Percentiles rank a stretch among this genome's conserved stretches.
Evolutionary conservation across 1,140 invertebrate genomes (phyloP).

Genomic region (Drosophila sp.): DNA sequence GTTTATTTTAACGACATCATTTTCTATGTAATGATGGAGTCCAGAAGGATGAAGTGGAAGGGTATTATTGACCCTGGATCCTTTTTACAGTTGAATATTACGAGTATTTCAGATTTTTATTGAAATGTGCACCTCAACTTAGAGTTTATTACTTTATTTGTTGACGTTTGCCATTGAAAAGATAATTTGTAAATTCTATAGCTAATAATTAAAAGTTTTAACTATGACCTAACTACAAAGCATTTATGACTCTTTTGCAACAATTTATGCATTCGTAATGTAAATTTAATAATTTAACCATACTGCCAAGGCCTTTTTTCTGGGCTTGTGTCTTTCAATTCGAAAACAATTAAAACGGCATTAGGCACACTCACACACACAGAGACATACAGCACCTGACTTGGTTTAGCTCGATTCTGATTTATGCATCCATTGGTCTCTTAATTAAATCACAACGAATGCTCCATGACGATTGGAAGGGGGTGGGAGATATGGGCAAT

Average conservation of each 20-base stretch:
- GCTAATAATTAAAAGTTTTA: not conserved
- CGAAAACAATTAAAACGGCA: constrained; percentile 60
- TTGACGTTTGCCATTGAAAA: not conserved
- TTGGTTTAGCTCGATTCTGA: constrained; percentile 15
- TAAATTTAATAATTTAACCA: not conserved
- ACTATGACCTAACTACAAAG: not conserved
- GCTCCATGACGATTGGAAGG: constrained; percentile 2
- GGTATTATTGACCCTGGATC: too few relatives aligned
- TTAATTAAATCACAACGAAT: constrained; percentile 58
- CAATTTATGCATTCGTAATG: not conserved
- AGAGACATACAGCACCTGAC: constrained; percentile 24
- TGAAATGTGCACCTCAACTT: too few relatives aligned
- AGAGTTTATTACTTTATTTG: too few relatives aligned
- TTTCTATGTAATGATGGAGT: too few relatives aligned
- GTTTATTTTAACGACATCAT: too few relatives aligned
- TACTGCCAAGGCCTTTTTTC: constrained; percentile 12
- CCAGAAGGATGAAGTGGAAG: too few relatives aligned
- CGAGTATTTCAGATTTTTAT: too few relatives aligned
- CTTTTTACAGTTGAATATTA: too few relatives aligned
- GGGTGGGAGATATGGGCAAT: not conserved
- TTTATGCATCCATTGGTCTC: constrained; percentile 29
- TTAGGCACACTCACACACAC: constrained; percentile 39
- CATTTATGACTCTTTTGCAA: not conserved
- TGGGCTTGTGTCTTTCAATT: constrained; percentile 3
- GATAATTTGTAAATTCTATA: not conserved